These are phyloP conservation scores for Trypoxylon attenuatum DNA, from an alignment of 2,888 invertebrate species.

Conservation along the genomic window DNA sequence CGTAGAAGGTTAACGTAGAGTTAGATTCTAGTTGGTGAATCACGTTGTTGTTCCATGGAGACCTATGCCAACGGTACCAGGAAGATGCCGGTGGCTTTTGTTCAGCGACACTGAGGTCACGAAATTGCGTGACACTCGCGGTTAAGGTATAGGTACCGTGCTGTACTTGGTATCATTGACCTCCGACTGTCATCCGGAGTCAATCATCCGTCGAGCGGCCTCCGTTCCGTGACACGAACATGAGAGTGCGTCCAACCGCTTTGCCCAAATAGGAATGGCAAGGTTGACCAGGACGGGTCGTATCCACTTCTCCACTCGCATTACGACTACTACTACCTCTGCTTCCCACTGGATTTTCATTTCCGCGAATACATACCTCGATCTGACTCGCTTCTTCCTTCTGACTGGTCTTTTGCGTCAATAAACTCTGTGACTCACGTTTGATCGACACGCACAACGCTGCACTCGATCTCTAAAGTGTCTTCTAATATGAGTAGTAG, in stretches of 20 bases:
- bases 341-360: too few species aligned
- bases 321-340: not conserved
- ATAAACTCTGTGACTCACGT: not conserved
- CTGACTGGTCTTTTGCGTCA: not conserved
- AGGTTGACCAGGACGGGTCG: not conserved
- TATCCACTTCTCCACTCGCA: not conserved
- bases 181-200: not conserved
- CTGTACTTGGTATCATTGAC: not conserved
- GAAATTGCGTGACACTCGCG: too few species aligned
- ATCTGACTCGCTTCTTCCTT: too few species aligned
- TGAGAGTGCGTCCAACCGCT: not conserved
- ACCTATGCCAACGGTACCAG: too few species aligned
- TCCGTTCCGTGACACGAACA: too few species aligned
- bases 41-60: too few species aligned
- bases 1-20: too few species aligned
- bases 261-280: not conserved
- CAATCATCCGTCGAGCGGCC: constrained; percentile 11
- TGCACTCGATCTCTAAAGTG: not conserved
- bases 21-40: too few species aligned
- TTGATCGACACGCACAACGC: not conserved
- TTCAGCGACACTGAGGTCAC: not conserved
- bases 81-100: too few species aligned
- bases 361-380: not conserved
- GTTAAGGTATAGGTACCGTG: not conserved
- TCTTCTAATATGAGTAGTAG: too few species aligned